Evolutionary conservation across 2,888 invertebrate species (phyloP).

Genomic region (Seira musarum): DNA sequence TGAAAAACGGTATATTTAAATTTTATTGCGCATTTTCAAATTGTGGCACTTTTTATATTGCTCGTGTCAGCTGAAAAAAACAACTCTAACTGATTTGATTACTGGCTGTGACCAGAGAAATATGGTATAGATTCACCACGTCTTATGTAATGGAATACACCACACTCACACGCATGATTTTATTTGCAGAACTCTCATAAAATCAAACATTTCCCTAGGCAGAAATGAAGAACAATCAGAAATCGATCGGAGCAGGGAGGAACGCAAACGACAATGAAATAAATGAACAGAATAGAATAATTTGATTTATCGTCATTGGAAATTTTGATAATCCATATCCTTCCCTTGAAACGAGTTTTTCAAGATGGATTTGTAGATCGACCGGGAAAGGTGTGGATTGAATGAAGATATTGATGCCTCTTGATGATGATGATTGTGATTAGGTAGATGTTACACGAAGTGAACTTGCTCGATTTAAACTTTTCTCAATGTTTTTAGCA

Average conservation of each 20-base stretch:
- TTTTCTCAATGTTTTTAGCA: too few relatives aligned
- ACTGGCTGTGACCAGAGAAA: too few relatives aligned
- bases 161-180: too few relatives aligned
- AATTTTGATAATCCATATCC: slow-evolving; percentile 45
- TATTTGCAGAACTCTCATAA: too few relatives aligned
- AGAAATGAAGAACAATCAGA: neutral
- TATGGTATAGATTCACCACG: too few relatives aligned
- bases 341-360: slow-evolving; percentile 54
- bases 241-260: neutral
- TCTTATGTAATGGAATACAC: too few relatives aligned
- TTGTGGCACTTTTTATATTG: neutral
- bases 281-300: slow-evolving; percentile 47
- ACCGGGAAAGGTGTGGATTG: too few relatives aligned
- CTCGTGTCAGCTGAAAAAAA: neutral
- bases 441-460: too few relatives aligned
- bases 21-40: slow-evolving; percentile 11
- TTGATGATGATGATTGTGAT: too few relatives aligned
- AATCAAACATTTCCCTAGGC: neutral
- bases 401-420: too few relatives aligned
- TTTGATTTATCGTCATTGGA: slow-evolving; percentile 57
- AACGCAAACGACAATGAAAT: neutral
- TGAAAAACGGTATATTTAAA: slow-evolving; percentile 54
- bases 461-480: too few relatives aligned
- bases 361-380: neutral
- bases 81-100: neutral